phyloP scores from a whole-genome alignment of 2,113 vertebrate genomes.

The Ploceus nigricollis region DNA sequence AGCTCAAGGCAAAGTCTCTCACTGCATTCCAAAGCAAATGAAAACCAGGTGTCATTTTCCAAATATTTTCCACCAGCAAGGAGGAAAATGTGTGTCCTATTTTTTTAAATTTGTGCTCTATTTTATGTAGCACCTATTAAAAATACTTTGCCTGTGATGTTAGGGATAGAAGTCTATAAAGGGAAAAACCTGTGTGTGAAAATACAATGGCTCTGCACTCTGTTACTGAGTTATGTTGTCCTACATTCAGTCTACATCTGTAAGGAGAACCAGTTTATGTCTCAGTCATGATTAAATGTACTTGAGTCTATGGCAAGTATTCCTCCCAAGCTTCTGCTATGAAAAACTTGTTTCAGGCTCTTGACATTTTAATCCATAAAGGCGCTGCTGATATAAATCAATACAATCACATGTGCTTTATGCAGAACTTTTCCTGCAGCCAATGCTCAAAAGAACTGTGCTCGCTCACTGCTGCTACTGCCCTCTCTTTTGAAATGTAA shows the following conservation, averaged over 20 bases:
- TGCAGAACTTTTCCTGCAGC: background rate
- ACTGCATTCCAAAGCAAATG: slow-evolving; percentile 2
- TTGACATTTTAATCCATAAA: background rate
- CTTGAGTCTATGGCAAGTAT: background rate
- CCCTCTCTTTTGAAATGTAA: slow-evolving; percentile 34
- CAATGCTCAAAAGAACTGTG: background rate
- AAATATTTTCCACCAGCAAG: background rate
- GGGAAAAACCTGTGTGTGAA: background rate
- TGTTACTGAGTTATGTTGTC: background rate
- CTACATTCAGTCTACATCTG: background rate
- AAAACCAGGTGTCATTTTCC: background rate
- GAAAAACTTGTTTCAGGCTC: background rate
- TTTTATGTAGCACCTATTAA: background rate
- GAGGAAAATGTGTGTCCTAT: background rate
- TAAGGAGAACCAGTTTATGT: background rate
- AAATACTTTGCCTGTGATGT: background rate
- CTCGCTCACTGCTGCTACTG: background rate
- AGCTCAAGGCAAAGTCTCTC: background rate
- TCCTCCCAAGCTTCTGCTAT: background rate
- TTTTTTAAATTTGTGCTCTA: background rate
- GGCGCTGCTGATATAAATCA: background rate
- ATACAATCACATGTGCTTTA: background rate
- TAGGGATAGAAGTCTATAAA: background rate
- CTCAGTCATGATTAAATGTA: background rate
- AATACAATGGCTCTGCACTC: background rate